Base-by-base conservation (phyloP, 2,797 vertebrate genomes). In the Trichosurus vulpecula region DNA sequence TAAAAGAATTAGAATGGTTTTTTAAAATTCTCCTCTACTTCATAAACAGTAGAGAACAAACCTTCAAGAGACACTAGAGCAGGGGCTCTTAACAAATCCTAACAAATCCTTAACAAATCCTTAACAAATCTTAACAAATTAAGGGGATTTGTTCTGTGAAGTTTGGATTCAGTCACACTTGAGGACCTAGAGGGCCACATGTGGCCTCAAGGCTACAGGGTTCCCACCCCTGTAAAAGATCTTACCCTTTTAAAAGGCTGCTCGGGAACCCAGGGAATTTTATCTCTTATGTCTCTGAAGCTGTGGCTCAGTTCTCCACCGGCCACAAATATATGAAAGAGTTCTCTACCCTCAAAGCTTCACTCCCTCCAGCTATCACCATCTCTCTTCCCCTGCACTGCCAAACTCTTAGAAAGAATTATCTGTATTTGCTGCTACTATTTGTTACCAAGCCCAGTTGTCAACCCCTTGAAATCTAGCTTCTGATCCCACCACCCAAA, bases 221-320 rank as follows among this genome's bases (percentile, higher is more conserved):
- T 57, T 29, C 56, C 14, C 56, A 10, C 56, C 56, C 56, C 56
- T 57, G 29, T 58, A 58, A 58, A 97, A 97, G 41, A 96, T 94
- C 91, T 93, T 57, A 94, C 56, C 56, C 93, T 97, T 96, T 93
- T 97, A 95, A 97, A 96, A 58, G 94, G 96, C 90, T 97, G 94
- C 92, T 96, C 95, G 95, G 94, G 94, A 97, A 97, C 54, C 94
- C 91, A 90, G 95, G 90, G 96, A 51, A 94, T 96, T 97, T 92
- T 97, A 92, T 93, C 94, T 96, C 92, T 90, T 90, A 90, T 74
- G n/a, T 96, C 90, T 95, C 94, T 93, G 94, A 94, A 96, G 95
- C 91, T 96, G 90, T 90, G 94, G n/a, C 91, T 96, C 91, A 94
- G 41, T 53, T 41, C n/a, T 74, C 35, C n/a, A 41, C n/a, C n/a